Conservation (phyloP, 2,113 vertebrate species). For the Pomatorhinus ruficollis region DNA sequence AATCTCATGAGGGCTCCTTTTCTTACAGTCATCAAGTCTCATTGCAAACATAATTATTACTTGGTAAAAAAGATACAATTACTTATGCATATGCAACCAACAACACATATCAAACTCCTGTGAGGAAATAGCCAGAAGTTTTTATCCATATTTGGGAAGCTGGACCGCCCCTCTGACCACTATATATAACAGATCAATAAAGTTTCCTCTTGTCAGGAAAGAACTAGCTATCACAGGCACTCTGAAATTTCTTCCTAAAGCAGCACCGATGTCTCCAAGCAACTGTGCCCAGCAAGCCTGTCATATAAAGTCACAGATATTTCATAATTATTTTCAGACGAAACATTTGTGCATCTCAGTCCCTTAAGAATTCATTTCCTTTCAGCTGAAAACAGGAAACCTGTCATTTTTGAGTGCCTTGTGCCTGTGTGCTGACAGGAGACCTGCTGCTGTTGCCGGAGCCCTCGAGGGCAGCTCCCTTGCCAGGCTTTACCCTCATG, state of each 20-base stretch:
- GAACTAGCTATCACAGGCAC: not conserved
- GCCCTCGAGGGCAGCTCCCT: not conserved
- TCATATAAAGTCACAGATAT: not conserved
- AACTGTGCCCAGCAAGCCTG: not conserved
- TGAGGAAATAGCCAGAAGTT: not conserved
- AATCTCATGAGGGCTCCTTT: not conserved
- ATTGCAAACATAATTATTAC: not conserved
- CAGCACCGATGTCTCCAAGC: not conserved
- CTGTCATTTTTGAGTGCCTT: not conserved
- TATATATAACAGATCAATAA: not conserved
- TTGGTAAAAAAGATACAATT: not conserved
- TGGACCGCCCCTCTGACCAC: not conserved
- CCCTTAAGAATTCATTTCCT: not conserved
- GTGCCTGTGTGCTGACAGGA: fast-evolving
- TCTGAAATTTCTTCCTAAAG: not conserved
- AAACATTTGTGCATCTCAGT: not conserved
- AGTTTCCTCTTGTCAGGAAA: not conserved
- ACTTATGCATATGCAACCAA: not conserved
- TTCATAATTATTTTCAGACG: not conserved
- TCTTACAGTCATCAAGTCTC: not conserved
- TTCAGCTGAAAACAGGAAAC: not conserved
- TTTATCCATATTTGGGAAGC: not conserved
- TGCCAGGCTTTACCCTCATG: fast-evolving
- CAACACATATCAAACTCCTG: fast-evolving
- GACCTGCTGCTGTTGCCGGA: not conserved